A percentile compares a stretch with the other conserved stretches of the same genome.
These are phyloP conservation scores for Phymanthus crucifer DNA, from an alignment of 92 coral and sea anemone genomes.

Conservation along the genomic window DNA sequence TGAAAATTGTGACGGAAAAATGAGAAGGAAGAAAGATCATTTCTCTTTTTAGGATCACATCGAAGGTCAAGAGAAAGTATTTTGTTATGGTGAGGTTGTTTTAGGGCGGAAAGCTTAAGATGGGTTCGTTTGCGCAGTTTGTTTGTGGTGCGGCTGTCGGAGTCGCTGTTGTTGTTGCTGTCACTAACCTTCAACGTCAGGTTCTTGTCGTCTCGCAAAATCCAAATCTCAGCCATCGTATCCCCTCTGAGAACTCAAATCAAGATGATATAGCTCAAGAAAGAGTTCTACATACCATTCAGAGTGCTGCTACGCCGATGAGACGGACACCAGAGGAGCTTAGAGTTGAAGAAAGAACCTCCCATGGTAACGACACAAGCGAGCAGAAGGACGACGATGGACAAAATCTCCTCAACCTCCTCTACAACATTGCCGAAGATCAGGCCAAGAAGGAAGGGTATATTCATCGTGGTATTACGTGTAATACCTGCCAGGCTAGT, in stretches of 20 bases:
- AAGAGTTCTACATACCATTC: slow-evolving; percentile 63
- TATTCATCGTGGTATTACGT: slow-evolving; percentile 96
- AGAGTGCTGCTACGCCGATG: slow-evolving; percentile 76
- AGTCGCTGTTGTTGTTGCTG: slow-evolving; percentile 80
- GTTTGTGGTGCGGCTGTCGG: slow-evolving; percentile 93
- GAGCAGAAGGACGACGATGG: slow-evolving; percentile 47
- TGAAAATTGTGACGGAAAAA: neutral
- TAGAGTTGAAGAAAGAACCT: neutral
- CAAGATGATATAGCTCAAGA: slow-evolving; percentile 27
- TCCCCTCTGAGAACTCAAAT: neutral
- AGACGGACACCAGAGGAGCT: slow-evolving; percentile 27
- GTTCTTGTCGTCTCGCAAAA: slow-evolving; percentile 13
- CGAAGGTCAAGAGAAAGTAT: neutral
- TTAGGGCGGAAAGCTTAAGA: neutral
- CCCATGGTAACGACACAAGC: slow-evolving; percentile 23
- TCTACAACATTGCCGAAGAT: slow-evolving; percentile 88
- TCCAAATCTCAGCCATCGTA: neutral
- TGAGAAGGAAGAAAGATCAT: slow-evolving; percentile 12
- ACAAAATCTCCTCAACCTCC: slow-evolving; percentile 72
- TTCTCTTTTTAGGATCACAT: neutral
- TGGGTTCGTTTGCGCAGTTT: slow-evolving; percentile 84
- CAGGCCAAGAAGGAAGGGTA: slow-evolving; percentile 90
- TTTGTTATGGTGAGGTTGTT: slow-evolving; percentile 5
- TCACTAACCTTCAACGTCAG: slow-evolving; percentile 55
- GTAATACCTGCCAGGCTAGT: slow-evolving; percentile 89